A percentile compares a stretch with the other conserved stretches of the same genome.
These are phyloP conservation scores for Leptodactylus fallax DNA, from an alignment of 2,797 vertebrate species.

Conservation along the genomic window DNA sequence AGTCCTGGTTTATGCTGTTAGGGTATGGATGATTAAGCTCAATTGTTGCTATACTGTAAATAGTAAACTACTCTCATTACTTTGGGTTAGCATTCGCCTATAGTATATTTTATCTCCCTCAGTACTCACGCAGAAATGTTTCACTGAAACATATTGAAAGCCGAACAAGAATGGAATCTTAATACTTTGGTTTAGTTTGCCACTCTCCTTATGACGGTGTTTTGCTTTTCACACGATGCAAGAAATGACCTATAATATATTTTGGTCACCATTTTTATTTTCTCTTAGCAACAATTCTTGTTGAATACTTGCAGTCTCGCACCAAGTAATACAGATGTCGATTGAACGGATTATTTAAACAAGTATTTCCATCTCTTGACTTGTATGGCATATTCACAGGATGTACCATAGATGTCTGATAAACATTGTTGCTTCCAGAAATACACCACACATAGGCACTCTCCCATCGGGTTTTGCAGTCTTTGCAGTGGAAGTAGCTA, in stretches of 20 bases:
- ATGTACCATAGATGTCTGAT: no score
- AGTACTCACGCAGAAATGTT: no score
- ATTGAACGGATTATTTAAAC: no score
- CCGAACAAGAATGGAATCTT: not conserved
- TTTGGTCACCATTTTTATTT: not conserved
- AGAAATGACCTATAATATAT: not conserved
- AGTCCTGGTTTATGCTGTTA: constrained; percentile 51
- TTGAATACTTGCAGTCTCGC: not conserved
- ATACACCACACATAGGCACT: no score
- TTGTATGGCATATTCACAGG: no score
- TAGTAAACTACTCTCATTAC: not conserved
- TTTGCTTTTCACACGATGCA: not conserved
- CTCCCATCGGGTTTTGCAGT: no score
- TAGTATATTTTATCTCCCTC: not conserved
- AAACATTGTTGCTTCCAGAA: no score
- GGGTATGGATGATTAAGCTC: not conserved
- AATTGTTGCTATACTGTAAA: not conserved
- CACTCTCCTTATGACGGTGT: not conserved
- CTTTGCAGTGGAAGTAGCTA: no score
- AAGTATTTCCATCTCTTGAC: no score
- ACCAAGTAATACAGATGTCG: not conserved
- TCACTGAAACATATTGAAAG: not conserved
- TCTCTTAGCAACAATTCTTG: no score
- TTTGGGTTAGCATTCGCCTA: not conserved
- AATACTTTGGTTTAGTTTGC: not conserved